Conservation (phyloP, 2,113 vertebrate species). For the Dissostichus mawsoni region DNA sequence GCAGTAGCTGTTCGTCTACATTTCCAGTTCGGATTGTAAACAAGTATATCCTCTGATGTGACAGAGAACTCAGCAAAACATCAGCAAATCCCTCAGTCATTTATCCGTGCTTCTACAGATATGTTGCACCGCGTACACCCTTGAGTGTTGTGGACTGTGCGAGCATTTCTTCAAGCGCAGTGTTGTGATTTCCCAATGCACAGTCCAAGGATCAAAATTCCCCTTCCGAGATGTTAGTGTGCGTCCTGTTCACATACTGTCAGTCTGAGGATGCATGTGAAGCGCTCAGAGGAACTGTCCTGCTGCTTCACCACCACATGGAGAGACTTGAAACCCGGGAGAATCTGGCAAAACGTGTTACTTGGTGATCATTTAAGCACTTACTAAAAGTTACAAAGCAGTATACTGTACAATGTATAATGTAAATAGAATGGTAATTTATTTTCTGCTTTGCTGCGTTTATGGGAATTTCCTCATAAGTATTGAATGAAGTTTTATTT, state of each 20-base stretch:
- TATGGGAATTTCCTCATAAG: constrained; percentile 67
- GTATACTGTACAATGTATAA: constrained; percentile 67
- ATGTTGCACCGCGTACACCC: constrained; percentile 28
- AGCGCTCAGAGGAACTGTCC: constrained; percentile 45
- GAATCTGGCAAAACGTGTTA: constrained; percentile 41
- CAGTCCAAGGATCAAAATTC: constrained; percentile 39
- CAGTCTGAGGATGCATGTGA: constrained; percentile 21
- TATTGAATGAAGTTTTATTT: constrained; percentile 74
- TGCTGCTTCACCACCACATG: constrained; percentile 43
- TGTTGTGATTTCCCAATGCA: constrained; percentile 34
- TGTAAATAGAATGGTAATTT: constrained; percentile 79
- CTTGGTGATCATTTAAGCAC: constrained; percentile 39
- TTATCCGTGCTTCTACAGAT: constrained; percentile 60
- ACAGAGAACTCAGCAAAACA: constrained; percentile 17
- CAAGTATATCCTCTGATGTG: constrained; percentile 49
- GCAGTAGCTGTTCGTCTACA: constrained; percentile 54
- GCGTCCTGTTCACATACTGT: constrained; percentile 29
- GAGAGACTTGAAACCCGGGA: constrained; percentile 33
- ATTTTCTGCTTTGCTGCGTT: constrained; percentile 74
- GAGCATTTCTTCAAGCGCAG: constrained; percentile 45
- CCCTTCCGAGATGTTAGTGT: constrained; percentile 13
- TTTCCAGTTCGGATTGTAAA: constrained; percentile 51
- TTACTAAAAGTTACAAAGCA: constrained; percentile 52
- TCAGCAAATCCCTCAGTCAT: constrained; percentile 36
- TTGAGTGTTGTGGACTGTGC: constrained; percentile 41